A percentile compares a stretch with the other conserved stretches of the same genome.
These are phyloP conservation scores for Leptarthrus brevirostris DNA, from an alignment of 2,888 invertebrate genomes.

Conservation along the genomic window DNA sequence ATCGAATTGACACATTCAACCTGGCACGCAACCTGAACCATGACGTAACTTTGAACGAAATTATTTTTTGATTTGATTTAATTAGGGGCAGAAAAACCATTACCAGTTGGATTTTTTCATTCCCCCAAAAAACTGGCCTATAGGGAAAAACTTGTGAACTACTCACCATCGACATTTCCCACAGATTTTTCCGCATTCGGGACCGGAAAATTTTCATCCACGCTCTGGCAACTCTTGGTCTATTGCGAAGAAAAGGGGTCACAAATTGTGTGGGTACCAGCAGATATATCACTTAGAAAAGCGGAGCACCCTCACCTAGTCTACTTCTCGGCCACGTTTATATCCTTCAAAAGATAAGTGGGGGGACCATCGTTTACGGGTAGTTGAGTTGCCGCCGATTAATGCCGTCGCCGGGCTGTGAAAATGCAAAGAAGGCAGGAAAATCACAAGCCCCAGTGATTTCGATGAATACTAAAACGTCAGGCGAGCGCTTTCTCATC, in stretches of 20 bases:
- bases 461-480: neutral
- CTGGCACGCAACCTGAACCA: neutral
- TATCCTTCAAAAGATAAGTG: constrained; percentile 32
- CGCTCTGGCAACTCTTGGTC: constrained; percentile 25
- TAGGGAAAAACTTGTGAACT: constrained; percentile 2
- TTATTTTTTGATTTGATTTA: constrained; percentile 13
- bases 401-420: constrained; percentile 6
- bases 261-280: constrained; percentile 35
- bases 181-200: constrained; percentile 12
- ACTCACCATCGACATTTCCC: constrained; percentile 10
- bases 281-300: constrained; percentile 31
- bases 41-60: neutral
- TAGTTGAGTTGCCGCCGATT: constrained; percentile 12
- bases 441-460: constrained; percentile 40
- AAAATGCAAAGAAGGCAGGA: constrained; percentile 20
- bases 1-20: neutral
- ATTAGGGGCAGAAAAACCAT: neutral
- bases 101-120: neutral
- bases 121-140: neutral
- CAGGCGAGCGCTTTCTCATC: constrained; percentile 23
- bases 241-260: constrained; percentile 23
- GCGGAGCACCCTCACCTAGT: constrained; percentile 21
- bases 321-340: neutral
- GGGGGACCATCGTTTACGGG: constrained; percentile 20
- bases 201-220: constrained; percentile 31